These are phyloP conservation scores for Hyperopisus bebe DNA, from an alignment of 2,113 vertebrate species.

Conservation along the genomic window DNA sequence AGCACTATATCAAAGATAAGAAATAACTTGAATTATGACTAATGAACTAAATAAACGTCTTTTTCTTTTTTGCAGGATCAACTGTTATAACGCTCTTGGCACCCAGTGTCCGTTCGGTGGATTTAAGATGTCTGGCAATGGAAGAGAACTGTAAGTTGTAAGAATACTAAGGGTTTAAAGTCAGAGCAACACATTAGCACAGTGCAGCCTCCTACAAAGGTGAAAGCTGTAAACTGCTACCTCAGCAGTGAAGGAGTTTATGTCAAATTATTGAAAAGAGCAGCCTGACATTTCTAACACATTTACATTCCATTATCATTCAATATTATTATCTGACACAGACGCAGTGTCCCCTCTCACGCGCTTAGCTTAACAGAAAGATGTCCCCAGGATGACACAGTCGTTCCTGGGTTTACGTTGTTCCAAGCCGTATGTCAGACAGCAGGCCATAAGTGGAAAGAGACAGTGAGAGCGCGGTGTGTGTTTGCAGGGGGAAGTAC, in stretches of 20 bases:
- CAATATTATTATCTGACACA: neutral
- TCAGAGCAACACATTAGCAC: neutral
- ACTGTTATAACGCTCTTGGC: constrained; percentile 97
- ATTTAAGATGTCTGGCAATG: constrained; percentile 99
- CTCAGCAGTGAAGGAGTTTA: neutral
- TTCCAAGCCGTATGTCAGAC: neutral
- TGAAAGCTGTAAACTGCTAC: too few relatives aligned
- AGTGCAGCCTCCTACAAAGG: neutral
- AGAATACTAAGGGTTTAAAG: constrained; percentile 22
- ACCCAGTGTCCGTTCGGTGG: constrained; percentile 97
- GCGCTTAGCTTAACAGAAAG: neutral
- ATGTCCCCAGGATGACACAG: constrained; percentile 58
- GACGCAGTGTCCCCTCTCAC: neutral
- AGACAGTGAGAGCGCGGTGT: neutral
- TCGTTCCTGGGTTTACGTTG: neutral
- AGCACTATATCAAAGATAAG: neutral
- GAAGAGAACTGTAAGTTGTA: constrained; percentile 95
- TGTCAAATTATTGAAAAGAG: neutral
- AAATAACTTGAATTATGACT: neutral
- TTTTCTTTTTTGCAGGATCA: constrained; percentile 73
- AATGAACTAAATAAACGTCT: constrained; percentile 37
- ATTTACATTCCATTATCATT: neutral
- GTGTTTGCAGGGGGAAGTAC: constrained; percentile 75
- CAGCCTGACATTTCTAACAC: neutral
- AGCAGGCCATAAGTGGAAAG: neutral